phyloP scores from a whole-genome alignment of 2,797 vertebrate species.

The Otolemur crassicaudatus region DNA sequence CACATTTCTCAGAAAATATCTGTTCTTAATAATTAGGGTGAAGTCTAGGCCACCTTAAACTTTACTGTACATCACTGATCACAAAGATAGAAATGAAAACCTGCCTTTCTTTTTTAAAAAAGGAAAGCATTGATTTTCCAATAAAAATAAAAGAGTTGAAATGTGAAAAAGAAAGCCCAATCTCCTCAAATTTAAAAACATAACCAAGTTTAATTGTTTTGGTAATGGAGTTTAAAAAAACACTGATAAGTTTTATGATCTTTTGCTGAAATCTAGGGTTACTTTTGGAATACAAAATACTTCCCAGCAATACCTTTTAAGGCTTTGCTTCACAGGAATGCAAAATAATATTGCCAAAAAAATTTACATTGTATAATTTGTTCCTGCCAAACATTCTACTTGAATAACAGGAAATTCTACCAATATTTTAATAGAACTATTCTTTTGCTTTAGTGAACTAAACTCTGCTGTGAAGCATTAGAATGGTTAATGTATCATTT shows the following conservation, averaged over 20 bases:
- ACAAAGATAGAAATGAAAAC: slow-evolving; percentile 30
- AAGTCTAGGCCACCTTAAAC: background rate
- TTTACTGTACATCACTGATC: background rate
- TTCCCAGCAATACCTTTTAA: slow-evolving; percentile 51
- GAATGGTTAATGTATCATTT: slow-evolving; percentile 27
- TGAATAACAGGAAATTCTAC: slow-evolving; percentile 40
- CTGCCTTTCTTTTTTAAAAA: background rate
- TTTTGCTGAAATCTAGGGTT: slow-evolving; percentile 28
- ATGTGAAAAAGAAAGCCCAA: slow-evolving; percentile 8
- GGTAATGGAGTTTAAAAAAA: slow-evolving; percentile 2
- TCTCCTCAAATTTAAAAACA: slow-evolving; percentile 17
- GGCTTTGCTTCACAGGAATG: slow-evolving; percentile 19
- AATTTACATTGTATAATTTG: background rate
- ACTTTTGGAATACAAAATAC: slow-evolving; percentile 48
- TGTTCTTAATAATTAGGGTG: background rate
- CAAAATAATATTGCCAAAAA: slow-evolving; percentile 15
- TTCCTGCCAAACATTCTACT: slow-evolving; percentile 18
- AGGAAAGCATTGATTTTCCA: slow-evolving; percentile 10
- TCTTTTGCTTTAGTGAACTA: slow-evolving; percentile 25
- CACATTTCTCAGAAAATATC: background rate
- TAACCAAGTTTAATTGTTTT: slow-evolving; percentile 31
- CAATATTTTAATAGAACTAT: slow-evolving; percentile 29
- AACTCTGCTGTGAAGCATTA: background rate
- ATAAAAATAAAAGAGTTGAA: background rate
- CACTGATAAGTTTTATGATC: background rate